Evolutionary conservation across 2,797 vertebrate species (phyloP), one percentile per base, ranked within the genome.

Genomic region (Pterois miles): DNA sequence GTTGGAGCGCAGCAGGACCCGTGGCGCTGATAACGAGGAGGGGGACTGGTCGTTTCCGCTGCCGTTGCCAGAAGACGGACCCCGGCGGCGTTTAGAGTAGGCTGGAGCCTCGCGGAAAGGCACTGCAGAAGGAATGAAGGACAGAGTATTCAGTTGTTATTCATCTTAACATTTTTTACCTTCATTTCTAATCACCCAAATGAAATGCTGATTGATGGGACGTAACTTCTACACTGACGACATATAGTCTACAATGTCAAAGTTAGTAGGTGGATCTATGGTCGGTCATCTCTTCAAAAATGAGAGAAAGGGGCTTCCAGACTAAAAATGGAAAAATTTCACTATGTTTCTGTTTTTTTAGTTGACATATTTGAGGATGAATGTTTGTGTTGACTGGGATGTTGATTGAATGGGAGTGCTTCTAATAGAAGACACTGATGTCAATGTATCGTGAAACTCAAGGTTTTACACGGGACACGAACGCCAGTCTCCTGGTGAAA

Each of bases 31-130:
- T 66, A 99, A 90, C 25, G 96, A 96, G 93, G 88, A 95, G 25
- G 82, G 79, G 2, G 91, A 88, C 66, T 85, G 86, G 66, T 83
- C 74, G 88, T 84, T 88, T 68, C 91, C 89, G 23, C 76, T 71
- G 87, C 91, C 87, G 31, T 73, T 69, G 88, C 87, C 90, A 58
- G 89, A 89, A 4, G 95, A 95, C 14, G 94, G 96, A 81, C 96
- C 95, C 91, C 96, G 94, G 69, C 96, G 95, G 83, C 96, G 95
- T 64, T 96, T 97, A 70, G 98, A 97, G 90, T 98, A 98, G 8
- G 96, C 95, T 40, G 98, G 98, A 85, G 96, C 96, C 96, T 99
- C 98, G 31, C 95, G 95, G 93, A 99, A 99, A 95, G 98, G 97
- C 97, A 98, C 98, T 99, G 94, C 9, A 23, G 65, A 54, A 33